Conservation (phyloP, 2,113 vertebrate genomes). For the Genyomyrus donnyi region DNA sequence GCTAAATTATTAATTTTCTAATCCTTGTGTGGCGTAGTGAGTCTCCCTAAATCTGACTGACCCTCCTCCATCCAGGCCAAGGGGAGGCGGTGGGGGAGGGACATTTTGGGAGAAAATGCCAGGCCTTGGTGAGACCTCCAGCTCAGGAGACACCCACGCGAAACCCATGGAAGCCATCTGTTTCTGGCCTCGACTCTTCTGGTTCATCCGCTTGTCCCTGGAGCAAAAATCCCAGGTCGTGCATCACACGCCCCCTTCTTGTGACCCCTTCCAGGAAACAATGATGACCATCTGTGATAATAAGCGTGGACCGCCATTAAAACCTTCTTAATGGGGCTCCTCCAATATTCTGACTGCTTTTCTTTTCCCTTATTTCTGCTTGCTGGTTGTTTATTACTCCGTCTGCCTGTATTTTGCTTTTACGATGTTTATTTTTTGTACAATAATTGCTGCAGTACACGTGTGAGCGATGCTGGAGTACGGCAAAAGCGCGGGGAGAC, state of each 20-base stretch:
- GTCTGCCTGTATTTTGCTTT: background rate
- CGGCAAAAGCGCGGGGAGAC: background rate
- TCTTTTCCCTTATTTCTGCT: background rate
- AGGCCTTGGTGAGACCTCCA: background rate
- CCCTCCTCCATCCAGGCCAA: background rate
- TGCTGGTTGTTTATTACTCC: background rate
- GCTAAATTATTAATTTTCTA: conserved; percentile 24
- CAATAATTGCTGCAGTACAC: background rate
- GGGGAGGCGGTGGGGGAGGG: background rate
- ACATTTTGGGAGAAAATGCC: background rate
- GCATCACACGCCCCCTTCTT: background rate
- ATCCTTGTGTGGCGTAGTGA: conserved; percentile 2
- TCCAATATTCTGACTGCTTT: background rate
- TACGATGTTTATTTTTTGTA: background rate
- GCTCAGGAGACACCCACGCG: background rate
- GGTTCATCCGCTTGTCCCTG: background rate
- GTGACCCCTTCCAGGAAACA: background rate
- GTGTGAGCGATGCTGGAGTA: background rate
- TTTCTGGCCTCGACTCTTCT: background rate
- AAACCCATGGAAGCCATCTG: background rate
- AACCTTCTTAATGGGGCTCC: background rate
- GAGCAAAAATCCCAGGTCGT: background rate
- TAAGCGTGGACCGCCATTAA: background rate
- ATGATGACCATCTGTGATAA: background rate
- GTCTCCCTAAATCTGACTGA: background rate